Conservation (phyloP, 2,797 vertebrate species). For the Labeo calbasu region DNA sequence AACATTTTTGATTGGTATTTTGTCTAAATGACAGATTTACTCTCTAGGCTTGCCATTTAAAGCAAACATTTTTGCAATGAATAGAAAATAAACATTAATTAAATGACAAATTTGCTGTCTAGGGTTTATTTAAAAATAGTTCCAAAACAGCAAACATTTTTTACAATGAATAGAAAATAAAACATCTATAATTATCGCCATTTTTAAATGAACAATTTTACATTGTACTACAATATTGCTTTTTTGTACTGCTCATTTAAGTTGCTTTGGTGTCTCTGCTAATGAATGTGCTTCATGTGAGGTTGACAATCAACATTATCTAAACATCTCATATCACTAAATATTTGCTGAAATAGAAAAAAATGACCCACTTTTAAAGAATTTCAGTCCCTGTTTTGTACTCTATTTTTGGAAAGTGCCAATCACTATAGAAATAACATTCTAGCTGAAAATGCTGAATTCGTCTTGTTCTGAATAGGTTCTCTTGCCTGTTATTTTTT, state of each 20-base stretch:
- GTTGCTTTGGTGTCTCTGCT: background rate
- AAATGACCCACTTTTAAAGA: background rate
- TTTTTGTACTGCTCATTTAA: background rate
- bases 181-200: background rate
- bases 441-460: background rate
- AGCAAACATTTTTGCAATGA: no score
- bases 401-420: slow-evolving; percentile 24
- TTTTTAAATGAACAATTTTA: background rate
- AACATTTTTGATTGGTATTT: no score
- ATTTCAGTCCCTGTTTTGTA: background rate
- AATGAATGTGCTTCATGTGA: background rate
- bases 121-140: background rate
- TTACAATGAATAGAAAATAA: background rate
- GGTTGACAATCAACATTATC: background rate
- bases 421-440: background rate
- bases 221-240: background rate
- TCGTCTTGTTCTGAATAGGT: background rate
- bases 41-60: no score
- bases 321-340: background rate
- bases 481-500: slow-evolving; percentile 1
- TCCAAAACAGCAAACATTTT: background rate
- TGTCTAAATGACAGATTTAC: no score
- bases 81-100: no score
- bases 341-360: no score
- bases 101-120: background rate